Evolutionary conservation across 2,797 vertebrate genomes (phyloP), one percentile per base, ranked within the genome.

Genomic region (Lindbergichthys nudifrons): DNA sequence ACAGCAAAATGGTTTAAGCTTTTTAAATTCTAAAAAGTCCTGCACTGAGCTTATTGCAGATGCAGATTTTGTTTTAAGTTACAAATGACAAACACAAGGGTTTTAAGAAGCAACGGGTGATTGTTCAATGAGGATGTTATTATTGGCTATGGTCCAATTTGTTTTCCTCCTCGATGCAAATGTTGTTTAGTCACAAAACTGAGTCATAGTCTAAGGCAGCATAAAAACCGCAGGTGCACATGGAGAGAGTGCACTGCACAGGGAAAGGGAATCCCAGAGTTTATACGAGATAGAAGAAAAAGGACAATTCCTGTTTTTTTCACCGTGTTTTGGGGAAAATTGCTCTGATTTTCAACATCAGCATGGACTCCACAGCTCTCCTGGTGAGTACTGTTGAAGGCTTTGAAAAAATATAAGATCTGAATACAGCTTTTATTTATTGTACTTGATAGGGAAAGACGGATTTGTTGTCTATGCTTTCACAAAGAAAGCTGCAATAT

Each of bases 321-420:
- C 1, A 16, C 48, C 23, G 19, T 10, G 7, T 1, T 23, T 48
- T n/a, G 14, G 16, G 30, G 11, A 8, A 10, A 13, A 39, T 50
- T 45, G 3, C 18, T 5, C n/a, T 8, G 8, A 32, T 45, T 15
- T 19, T 3, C 4, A 16, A 5, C 15, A 0, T 19, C 65, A 76
- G 5, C 47, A 84, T 87, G 85, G 14, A 47, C 10, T 10, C 19
- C 36, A 1, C 1, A 8, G 2, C 39, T 53, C 3, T 59, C 1
- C 10, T 81, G 83, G 87, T 89, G 73, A 87, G 87, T 88, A 23
- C 18, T 14, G 15, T 3, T 11, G 19, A 1, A 1, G 3, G 16
- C 10, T 2, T 7, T 3, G 12, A 3, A 36, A 36, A 9, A 36
- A 36, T 36, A 0, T 9, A 36, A 36, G 6, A 9, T 8, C 32